Conservation (phyloP, 2,797 vertebrate genomes). For the Acrossocheilus wenchowensis region DNA sequence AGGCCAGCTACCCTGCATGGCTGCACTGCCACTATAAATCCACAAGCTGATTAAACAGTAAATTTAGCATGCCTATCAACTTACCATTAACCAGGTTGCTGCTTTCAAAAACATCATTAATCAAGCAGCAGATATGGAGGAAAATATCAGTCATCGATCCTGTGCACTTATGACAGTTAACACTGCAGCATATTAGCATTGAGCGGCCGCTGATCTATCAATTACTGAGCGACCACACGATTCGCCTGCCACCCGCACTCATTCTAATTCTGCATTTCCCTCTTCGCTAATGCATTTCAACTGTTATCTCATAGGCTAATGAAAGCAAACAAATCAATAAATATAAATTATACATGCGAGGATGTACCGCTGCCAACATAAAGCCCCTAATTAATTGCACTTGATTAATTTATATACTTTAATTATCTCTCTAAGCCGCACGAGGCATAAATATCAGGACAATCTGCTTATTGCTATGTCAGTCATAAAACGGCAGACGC, state of each 20-base stretch:
- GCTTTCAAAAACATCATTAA: conserved; percentile 96
- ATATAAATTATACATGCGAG: conserved; percentile 99
- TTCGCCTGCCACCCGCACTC: conserved; percentile 75
- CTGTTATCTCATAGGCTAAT: conserved; percentile 99
- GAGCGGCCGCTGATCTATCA: conserved; percentile 97
- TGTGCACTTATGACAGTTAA: conserved; percentile 99
- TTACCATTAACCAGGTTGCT: conserved; percentile 90
- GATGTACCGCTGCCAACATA: conserved; percentile 99
- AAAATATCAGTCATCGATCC: conserved; percentile 97
- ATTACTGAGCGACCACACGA: conserved; percentile 80
- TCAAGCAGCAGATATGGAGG: conserved; percentile 89
- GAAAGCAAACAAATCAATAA: conserved; percentile 99
- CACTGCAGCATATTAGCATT: conserved; percentile 97
- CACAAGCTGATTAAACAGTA: conserved; percentile 98
- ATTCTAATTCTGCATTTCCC: conserved; percentile 99
- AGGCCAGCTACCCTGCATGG: conserved; percentile 69
- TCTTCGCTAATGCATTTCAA: conserved; percentile 96
- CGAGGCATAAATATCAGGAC: conserved; percentile 99
- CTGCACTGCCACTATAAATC: conserved; percentile 81
- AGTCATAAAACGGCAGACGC: conserved; percentile 97
- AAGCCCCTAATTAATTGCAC: conserved; percentile 99
- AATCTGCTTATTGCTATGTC: conserved; percentile 99
- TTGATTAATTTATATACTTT: conserved; percentile 99
- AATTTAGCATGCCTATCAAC: conserved; percentile 96
- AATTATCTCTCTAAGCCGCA: conserved; percentile 99